phyloP scores from a whole-genome alignment of 2,888 invertebrate genomes.

The Eumacrocentrus americanus region DNA sequence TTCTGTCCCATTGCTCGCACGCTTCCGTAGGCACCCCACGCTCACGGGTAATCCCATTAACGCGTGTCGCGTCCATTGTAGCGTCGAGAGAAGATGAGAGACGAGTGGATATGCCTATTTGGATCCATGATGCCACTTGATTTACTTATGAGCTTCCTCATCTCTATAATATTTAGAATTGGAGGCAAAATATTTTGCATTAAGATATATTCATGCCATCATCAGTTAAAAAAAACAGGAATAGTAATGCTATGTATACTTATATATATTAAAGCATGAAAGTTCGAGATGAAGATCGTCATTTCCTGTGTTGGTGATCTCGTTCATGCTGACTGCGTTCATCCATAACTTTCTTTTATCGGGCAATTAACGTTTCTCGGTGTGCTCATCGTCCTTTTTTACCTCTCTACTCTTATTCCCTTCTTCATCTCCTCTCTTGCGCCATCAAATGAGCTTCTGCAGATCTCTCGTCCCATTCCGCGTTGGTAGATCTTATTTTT shows the following conservation, averaged over 20 bases:
- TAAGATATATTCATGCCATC: no score
- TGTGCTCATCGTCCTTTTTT: conserved; percentile 33
- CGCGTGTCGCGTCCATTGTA: conserved; percentile 49
- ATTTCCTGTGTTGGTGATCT: conserved; percentile 46
- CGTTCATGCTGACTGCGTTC: conserved; percentile 44
- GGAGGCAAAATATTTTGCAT: background rate
- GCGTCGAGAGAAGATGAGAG: conserved; percentile 39
- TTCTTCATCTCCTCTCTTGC: background rate
- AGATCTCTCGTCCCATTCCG: no score
- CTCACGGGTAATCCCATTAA: conserved; percentile 50
- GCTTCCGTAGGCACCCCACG: conserved; percentile 27
- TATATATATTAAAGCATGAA: background rate
- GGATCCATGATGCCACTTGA: conserved; percentile 23
- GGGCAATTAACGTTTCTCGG: conserved; percentile 58
- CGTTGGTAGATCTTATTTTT: no score
- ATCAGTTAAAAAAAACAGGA: background rate
- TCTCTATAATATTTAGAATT: background rate
- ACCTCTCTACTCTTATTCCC: conserved; percentile 8
- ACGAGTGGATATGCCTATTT: conserved; percentile 29
- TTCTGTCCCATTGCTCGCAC: conserved; percentile 19
- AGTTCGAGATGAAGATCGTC: conserved; percentile 39
- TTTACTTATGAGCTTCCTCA: conserved; percentile 11
- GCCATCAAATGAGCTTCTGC: background rate
- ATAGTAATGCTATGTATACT: no score
- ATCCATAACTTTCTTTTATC: conserved; percentile 58